Conservation (phyloP, 2,888 invertebrate species). For the Nebria salina region DNA sequence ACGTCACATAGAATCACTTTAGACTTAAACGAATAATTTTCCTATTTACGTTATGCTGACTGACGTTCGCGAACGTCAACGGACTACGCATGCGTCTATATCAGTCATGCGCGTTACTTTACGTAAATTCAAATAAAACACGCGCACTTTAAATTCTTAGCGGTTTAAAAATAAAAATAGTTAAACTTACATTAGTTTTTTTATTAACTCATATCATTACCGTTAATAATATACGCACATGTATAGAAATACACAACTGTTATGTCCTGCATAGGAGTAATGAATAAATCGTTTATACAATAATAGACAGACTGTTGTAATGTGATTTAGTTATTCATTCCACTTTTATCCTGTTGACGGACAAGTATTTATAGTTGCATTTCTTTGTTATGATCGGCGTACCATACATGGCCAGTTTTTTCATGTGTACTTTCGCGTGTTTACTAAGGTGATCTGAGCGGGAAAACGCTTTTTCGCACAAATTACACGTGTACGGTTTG, state of each 20-base stretch:
- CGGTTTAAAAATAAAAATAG: background rate
- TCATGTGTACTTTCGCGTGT: slow-evolving; percentile 86
- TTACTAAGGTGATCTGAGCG: slow-evolving; percentile 94
- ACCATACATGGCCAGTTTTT: slow-evolving; percentile 64
- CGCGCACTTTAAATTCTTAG: background rate
- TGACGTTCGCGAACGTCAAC: background rate
- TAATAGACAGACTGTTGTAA: background rate
- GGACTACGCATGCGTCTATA: background rate
- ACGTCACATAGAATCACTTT: slow-evolving; percentile 19
- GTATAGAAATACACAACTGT: background rate
- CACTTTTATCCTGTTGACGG: slow-evolving; percentile 26
- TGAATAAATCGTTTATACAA: background rate
- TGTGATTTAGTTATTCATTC: background rate
- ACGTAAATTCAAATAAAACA: background rate
- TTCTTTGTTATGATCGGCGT: slow-evolving; percentile 54
- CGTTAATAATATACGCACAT: background rate
- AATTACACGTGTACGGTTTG: slow-evolving; percentile 89
- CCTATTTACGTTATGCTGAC: slow-evolving; percentile 9
- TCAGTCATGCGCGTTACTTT: background rate
- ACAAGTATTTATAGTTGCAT: slow-evolving; percentile 45
- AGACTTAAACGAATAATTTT: slow-evolving; percentile 1
- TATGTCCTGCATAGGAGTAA: background rate
- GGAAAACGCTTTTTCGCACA: slow-evolving; percentile 90
- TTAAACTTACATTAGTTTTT: background rate
- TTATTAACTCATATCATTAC: background rate